Evolutionary conservation across 2,888 invertebrate genomes (phyloP).

Genomic region (Drosophila picticornis): DNA sequence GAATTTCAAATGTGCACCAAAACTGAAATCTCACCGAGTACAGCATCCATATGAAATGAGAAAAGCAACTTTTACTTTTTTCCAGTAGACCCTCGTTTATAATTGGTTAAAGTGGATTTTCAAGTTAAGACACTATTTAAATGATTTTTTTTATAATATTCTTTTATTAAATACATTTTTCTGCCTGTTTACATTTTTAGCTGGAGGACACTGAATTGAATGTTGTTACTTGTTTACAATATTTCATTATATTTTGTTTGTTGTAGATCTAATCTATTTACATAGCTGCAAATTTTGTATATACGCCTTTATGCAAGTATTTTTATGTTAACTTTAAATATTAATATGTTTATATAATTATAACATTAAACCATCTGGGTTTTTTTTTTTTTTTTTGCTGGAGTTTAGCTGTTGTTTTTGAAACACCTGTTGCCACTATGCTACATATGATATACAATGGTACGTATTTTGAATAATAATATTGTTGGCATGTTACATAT

Average conservation of each 20-base stretch:
- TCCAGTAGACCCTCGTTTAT: background rate
- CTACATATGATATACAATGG: conserved; percentile 59
- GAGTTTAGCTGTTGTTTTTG: conserved; percentile 63
- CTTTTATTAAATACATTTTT: conserved; percentile 71
- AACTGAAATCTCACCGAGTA: conserved; percentile 25
- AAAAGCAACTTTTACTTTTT: conserved; percentile 19
- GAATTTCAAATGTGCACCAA: conserved; percentile 69
- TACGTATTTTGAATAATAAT: conserved; percentile 55
- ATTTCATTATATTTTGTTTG: conserved; percentile 33
- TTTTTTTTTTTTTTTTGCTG: conserved; percentile 8
- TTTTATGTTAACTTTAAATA: conserved; percentile 34
- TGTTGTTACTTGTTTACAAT: conserved; percentile 67
- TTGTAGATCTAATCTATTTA: conserved; percentile 62
- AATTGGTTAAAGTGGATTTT: background rate
- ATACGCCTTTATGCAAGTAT: conserved; percentile 34
- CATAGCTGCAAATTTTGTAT: conserved; percentile 63
- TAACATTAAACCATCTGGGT: conserved; percentile 31
- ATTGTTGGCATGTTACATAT: conserved; percentile 52
- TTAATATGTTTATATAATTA: conserved; percentile 38
- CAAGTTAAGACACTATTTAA: conserved; percentile 2
- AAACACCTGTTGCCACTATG: conserved; percentile 72
- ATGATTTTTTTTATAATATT: conserved; percentile 43
- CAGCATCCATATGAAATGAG: conserved; percentile 1
- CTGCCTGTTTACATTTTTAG: conserved; percentile 71
- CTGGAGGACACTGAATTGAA: conserved; percentile 80